Evolutionary conservation across 1,140 invertebrate species (phyloP), one percentile per base, ranked within the genome.

Genomic region (Meteorus sp.): DNA sequence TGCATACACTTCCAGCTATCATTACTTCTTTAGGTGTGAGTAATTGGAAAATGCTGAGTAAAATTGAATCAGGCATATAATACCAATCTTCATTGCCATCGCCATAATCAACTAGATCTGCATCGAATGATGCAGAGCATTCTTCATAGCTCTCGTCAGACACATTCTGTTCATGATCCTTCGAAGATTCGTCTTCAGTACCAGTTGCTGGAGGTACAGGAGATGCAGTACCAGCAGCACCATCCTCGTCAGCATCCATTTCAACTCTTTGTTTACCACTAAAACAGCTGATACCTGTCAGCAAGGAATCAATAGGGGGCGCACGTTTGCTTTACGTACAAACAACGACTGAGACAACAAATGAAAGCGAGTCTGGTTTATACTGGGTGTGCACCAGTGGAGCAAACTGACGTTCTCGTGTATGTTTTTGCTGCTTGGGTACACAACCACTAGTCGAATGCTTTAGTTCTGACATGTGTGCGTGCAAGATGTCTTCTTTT

Each of bases 21-120:
- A 84, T 48, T 2, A 90, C 64, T 55, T 89, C 85, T 37, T 75
- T 77, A 1, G 86, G 83, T 57, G 77, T 74, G 8, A 92, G 75
- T 60, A 83, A 84, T 37, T 81, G 74, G 64, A 91, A 91, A 31
- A 92, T 85, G 52, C 86, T 82, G 0, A 90, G 71, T 0, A 91
- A 72, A 15, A 89, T 79, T 0, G 85, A 81, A 70, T 91, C 89
- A 0, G 89, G 88, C 59, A 91, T 75, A 31, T 81, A 82, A 67
- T 80, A 78, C 87, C 87, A 89, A 20, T 67, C 61, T 0, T 61
- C 44, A 7, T 62, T 62, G 41, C 27, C 39, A 1, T 68, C 60
- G n/a, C n/a, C n/a, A n/a, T n/a, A n/a, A n/a, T n/a, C n/a, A n/a
- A n/a, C n/a, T n/a, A n/a, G n/a, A 3, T 35, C 47, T 6, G 0